These are phyloP conservation scores for Drosophila pandora DNA, from an alignment of 1,140 invertebrate genomes.

Conservation along the genomic window DNA sequence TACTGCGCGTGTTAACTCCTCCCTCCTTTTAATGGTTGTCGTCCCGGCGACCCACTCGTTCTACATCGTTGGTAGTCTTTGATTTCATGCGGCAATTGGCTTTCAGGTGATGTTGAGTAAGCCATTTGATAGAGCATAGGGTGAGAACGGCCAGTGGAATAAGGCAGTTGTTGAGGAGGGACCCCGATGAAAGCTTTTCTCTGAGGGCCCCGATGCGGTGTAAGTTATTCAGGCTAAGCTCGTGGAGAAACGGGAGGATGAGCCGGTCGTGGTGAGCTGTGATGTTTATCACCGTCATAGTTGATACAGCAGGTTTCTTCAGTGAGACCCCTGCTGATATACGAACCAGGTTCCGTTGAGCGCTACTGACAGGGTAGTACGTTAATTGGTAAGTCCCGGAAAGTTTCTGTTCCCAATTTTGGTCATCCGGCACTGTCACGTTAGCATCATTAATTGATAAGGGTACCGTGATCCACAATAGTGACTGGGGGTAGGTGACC, in stretches of 20 bases:
- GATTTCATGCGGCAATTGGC: neutral
- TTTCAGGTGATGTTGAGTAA: neutral
- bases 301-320: too few species aligned
- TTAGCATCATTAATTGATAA: constrained; percentile 12
- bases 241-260: neutral
- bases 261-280: neutral
- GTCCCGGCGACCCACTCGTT: neutral
- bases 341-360: too few species aligned
- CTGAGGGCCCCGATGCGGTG: constrained; percentile 2
- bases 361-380: too few species aligned
- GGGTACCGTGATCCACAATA: constrained; percentile 2
- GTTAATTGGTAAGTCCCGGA: too few species aligned
- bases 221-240: constrained; percentile 8
- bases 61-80: neutral
- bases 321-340: too few species aligned
- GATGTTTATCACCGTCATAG: neutral
- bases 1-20: constrained; percentile 9
- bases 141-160: neutral
- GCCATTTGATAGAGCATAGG: neutral
- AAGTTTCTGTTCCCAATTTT: too few species aligned
- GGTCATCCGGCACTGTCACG: neutral
- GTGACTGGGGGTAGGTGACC: neutral
- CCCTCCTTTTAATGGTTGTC: constrained; percentile 2
- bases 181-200: neutral
- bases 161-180: neutral